phyloP scores from a whole-genome alignment of 2,113 vertebrate species.

The Elephas maximus region DNA sequence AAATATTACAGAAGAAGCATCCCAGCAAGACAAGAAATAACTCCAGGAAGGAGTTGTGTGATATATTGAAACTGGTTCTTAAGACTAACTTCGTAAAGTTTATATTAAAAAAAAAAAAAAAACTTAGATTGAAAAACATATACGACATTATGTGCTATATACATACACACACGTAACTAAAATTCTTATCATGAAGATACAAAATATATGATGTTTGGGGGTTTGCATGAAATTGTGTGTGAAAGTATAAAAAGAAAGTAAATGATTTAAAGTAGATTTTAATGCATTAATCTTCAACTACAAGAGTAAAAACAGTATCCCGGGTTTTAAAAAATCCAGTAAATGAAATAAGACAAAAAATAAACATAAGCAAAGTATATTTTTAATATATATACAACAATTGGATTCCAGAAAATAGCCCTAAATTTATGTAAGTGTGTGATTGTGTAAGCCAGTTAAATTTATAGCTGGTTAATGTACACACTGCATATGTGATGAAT shows the following conservation, averaged over 20 bases:
- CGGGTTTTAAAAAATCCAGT: background rate
- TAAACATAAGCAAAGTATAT: background rate
- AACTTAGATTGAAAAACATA: background rate
- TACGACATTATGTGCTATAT: background rate
- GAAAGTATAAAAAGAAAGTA: background rate
- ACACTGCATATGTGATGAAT: background rate
- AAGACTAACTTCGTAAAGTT: background rate
- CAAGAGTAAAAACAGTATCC: background rate
- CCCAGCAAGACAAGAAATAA: constrained; percentile 4
- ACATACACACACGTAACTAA: background rate
- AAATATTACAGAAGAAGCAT: background rate
- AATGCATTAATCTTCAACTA: background rate
- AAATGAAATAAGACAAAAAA: background rate
- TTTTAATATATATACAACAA: background rate
- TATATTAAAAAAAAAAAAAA: background rate
- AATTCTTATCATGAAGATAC: background rate
- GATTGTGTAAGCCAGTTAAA: background rate
- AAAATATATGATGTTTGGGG: background rate
- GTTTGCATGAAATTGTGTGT: background rate
- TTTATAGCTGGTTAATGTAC: background rate
- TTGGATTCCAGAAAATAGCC: background rate
- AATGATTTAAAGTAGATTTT: background rate
- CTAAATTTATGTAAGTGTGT: background rate
- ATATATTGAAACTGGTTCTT: background rate
- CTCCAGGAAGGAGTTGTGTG: background rate